Conservation (phyloP, 1,140 invertebrate species). For the Chrysomallon squamiferum region DNA sequence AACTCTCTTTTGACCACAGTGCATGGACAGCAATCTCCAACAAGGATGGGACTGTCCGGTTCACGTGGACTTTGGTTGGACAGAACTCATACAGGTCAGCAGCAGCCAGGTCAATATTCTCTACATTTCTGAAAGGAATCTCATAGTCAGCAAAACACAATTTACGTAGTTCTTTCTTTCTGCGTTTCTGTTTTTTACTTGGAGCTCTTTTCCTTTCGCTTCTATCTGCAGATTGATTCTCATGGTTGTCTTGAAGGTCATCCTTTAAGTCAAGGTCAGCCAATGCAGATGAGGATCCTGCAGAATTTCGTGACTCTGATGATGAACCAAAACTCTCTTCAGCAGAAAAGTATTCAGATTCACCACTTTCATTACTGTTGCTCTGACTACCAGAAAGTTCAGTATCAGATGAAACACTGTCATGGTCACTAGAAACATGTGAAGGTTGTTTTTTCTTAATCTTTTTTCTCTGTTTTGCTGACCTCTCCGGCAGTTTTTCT, state of each 20-base stretch:
- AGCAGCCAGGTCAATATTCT: background rate
- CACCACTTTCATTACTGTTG: background rate
- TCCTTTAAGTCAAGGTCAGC: no score
- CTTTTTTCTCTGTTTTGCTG: background rate
- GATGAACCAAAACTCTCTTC: background rate
- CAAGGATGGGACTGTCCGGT: background rate
- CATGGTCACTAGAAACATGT: background rate
- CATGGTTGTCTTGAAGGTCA: no score
- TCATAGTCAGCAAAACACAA: background rate
- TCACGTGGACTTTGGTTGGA: background rate
- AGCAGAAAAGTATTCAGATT: slow-evolving; percentile 1
- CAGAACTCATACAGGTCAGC: background rate
- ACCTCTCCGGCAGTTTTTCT: background rate
- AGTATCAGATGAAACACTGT: background rate
- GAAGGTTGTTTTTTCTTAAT: background rate
- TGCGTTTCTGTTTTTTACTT: slow-evolving; percentile 2
- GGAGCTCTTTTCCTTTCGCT: background rate
- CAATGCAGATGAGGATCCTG: no score
- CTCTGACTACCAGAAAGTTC: background rate
- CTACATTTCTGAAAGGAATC: slow-evolving; percentile 1
- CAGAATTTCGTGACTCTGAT: background rate
- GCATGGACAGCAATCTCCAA: background rate
- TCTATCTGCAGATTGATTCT: no score
- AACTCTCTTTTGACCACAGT: background rate
- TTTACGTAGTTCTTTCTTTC: background rate